Percentiles rank a stretch among this genome's conserved stretches.
Evolutionary conservation across 2,113 vertebrate genomes (phyloP).

Genomic region (Ciconia boyciana): DNA sequence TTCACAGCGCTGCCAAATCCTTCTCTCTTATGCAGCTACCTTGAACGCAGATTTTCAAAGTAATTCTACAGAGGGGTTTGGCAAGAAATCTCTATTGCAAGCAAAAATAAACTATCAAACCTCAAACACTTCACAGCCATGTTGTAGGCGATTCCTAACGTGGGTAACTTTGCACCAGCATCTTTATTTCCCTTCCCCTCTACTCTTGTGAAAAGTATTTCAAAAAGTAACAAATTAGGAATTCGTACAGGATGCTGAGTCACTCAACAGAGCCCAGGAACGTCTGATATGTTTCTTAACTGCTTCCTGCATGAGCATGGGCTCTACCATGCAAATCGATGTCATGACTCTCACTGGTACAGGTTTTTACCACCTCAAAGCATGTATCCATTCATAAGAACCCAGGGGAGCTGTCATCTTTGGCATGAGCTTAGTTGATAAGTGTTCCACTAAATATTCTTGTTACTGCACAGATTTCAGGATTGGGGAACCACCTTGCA

Average conservation of each 20-base stretch:
- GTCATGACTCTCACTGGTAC: neutral
- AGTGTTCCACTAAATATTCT: neutral
- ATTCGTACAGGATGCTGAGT: neutral
- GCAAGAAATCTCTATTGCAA: neutral
- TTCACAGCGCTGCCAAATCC: neutral
- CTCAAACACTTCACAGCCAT: neutral
- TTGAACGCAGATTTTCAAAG: neutral
- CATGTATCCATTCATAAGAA: neutral
- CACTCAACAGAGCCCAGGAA: neutral
- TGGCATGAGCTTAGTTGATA: neutral
- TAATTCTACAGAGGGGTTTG: neutral
- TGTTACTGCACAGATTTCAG: neutral
- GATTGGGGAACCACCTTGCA: neutral
- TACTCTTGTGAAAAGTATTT: neutral
- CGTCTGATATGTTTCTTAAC: neutral
- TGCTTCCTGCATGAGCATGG: neutral
- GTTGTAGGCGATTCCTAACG: neutral
- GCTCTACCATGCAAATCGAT: neutral
- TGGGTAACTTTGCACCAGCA: neutral
- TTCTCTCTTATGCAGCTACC: neutral
- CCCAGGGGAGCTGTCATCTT: neutral
- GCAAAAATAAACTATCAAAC: neutral
- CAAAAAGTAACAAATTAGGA: neutral
- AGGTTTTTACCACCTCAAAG: neutral
- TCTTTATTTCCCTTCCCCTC: neutral